Evolutionary conservation across 1,140 invertebrate genomes (phyloP).

Genomic region (Pseudomyrmex cubaensis): DNA sequence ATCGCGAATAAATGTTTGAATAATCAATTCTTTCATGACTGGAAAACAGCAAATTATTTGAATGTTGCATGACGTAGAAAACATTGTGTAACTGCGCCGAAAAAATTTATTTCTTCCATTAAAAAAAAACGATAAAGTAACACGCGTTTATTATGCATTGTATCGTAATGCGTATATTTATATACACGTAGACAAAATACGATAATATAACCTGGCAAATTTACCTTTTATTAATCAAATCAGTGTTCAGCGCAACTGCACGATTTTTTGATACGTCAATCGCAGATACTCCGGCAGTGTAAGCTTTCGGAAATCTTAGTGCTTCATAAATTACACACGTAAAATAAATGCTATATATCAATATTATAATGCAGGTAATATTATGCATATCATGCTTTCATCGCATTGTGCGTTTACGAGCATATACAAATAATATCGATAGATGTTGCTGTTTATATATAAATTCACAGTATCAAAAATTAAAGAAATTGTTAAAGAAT

Average conservation of each 20-base stretch:
- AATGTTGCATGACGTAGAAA: background rate
- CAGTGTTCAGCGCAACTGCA: background rate
- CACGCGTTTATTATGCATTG: too few species aligned
- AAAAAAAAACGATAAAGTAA: too few species aligned
- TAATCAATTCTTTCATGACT: background rate
- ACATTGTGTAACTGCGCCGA: too few species aligned
- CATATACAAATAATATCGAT: constrained; percentile 31
- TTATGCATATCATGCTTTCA: constrained; percentile 64
- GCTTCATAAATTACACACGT: constrained; percentile 38
- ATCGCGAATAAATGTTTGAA: constrained; percentile 4
- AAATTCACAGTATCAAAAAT: constrained; percentile 28
- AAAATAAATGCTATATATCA: constrained; percentile 50
- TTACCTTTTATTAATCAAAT: constrained; percentile 28
- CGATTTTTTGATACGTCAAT: background rate
- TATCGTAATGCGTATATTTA: too few species aligned
- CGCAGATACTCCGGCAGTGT: background rate
- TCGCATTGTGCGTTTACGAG: background rate
- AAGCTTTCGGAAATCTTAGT: constrained; percentile 8
- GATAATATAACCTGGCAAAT: background rate
- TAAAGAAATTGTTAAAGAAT: background rate
- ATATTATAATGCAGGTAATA: constrained; percentile 53
- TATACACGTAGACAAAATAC: too few species aligned
- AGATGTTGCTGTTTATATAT: background rate
- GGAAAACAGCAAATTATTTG: constrained; percentile 8
- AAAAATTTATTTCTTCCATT: background rate